Evolutionary conservation across 2,797 vertebrate species (phyloP).

Genomic region (Melanotaenia maccullochi): DNA sequence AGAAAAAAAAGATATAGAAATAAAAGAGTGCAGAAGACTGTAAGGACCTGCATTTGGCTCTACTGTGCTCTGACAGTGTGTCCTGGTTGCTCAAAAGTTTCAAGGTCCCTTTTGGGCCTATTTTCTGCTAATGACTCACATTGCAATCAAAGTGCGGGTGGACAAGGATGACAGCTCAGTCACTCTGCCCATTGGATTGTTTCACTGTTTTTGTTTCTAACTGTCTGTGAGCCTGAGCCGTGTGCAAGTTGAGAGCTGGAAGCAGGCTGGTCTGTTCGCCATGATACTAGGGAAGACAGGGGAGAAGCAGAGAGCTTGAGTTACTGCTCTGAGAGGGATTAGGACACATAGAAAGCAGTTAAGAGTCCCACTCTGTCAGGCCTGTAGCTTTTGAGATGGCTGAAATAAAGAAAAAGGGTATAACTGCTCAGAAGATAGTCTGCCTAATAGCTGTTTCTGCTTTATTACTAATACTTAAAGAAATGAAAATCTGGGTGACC

Average conservation of each 20-base stretch:
- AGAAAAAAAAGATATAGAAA: slow-evolving; percentile 44
- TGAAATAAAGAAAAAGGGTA: slow-evolving; percentile 46
- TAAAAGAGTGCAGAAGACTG: slow-evolving; percentile 43
- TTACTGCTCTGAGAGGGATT: slow-evolving; percentile 56
- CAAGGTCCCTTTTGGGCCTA: slow-evolving; percentile 66
- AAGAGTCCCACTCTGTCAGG: slow-evolving; percentile 49
- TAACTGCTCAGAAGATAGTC: slow-evolving; percentile 19
- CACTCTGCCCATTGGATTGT: slow-evolving; percentile 53
- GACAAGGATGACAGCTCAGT: slow-evolving; percentile 56
- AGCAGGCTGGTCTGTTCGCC: slow-evolving; percentile 53
- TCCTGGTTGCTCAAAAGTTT: slow-evolving; percentile 62
- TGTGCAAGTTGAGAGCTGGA: slow-evolving; percentile 56
- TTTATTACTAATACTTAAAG: slow-evolving; percentile 31
- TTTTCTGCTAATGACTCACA: slow-evolving; percentile 70
- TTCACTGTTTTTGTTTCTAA: slow-evolving; percentile 55
- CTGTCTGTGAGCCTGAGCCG: slow-evolving; percentile 39
- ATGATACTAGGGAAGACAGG: slow-evolving; percentile 57
- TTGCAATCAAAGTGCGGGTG: slow-evolving; percentile 59
- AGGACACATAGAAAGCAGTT: slow-evolving; percentile 43
- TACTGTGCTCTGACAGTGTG: slow-evolving; percentile 59
- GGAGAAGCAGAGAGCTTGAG: slow-evolving; percentile 50
- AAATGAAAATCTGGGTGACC: slow-evolving; percentile 49
- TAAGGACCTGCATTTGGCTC: slow-evolving; percentile 48
- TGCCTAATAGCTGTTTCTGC: slow-evolving; percentile 29
- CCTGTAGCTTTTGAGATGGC: slow-evolving; percentile 54